Percentiles rank a stretch among this genome's conserved stretches.
These are phyloP conservation scores for Vulpes vulpes DNA, from an alignment of 2,113 vertebrate species.

Conservation along the genomic window DNA sequence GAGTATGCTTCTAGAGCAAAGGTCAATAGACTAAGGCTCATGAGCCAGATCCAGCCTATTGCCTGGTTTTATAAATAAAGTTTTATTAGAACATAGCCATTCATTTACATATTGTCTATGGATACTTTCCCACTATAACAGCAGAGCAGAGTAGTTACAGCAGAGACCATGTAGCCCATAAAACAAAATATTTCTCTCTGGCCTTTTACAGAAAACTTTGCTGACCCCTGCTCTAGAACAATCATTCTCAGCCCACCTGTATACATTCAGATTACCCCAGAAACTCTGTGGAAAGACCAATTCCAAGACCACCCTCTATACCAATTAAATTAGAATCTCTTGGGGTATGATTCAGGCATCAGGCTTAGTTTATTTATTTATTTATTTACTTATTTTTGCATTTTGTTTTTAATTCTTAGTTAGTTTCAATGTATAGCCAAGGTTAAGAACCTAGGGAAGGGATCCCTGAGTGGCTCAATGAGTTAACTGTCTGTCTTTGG, in stretches of 20 bases:
- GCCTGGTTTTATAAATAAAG: not conserved
- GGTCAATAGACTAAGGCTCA: not conserved
- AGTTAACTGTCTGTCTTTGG: not conserved
- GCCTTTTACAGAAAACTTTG: not conserved
- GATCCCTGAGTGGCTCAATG: not conserved
- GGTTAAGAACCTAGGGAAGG: not conserved
- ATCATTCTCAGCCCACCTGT: not conserved
- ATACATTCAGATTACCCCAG: not conserved
- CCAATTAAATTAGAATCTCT: slow-evolving; percentile 52
- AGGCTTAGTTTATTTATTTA: not conserved
- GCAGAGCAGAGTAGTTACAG: not conserved
- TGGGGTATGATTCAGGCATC: not conserved
- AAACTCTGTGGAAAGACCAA: not conserved
- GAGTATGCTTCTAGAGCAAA: not conserved
- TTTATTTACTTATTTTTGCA: no score
- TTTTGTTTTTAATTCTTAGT: not conserved
- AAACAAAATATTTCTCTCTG: not conserved
- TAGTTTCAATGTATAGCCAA: not conserved
- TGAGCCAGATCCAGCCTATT: not conserved
- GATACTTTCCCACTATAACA: not conserved
- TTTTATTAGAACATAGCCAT: not conserved
- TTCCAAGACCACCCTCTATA: not conserved
- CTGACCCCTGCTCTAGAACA: not conserved
- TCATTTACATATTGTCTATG: not conserved
- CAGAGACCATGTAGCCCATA: not conserved